A percentile compares a stretch with the other conserved stretches of the same genome.
These are phyloP conservation scores for Dryobates pubescens DNA, from an alignment of 2,797 vertebrate species.

Conservation along the genomic window DNA sequence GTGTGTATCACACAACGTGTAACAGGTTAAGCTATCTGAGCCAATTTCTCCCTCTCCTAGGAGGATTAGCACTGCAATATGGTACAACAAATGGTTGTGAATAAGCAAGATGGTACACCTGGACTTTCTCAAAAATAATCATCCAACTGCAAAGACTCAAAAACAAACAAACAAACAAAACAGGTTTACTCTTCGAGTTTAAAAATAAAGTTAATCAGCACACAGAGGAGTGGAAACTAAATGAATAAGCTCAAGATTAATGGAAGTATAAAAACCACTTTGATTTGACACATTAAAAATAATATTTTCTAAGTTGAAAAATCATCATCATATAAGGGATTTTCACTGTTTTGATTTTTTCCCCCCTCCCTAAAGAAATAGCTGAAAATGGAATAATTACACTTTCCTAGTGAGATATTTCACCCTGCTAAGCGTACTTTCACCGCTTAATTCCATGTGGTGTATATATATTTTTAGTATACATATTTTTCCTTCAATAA, in stretches of 20 bases:
- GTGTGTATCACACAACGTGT: background rate
- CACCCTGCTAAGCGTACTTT: background rate
- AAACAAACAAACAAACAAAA: background rate
- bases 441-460: constrained; percentile 12
- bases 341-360: background rate
- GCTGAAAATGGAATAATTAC: background rate
- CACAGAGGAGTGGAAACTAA: no score
- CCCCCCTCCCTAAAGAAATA: background rate
- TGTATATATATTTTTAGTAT: background rate
- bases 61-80: constrained; percentile 27
- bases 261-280: no score
- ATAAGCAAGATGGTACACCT: constrained; percentile 32
- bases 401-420: background rate
- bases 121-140: constrained; percentile 10
- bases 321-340: background rate
- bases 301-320: background rate
- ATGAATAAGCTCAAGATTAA: no score
- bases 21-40: constrained; percentile 6
- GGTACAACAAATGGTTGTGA: constrained; percentile 28
- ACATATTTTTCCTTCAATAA: background rate
- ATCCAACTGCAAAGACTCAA: background rate
- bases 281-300: background rate
- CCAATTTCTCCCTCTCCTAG: constrained; percentile 5
- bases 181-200: background rate
- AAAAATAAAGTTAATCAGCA: no score